Conservation (phyloP, 1,140 invertebrate genomes). For the Halesus radiatus region DNA sequence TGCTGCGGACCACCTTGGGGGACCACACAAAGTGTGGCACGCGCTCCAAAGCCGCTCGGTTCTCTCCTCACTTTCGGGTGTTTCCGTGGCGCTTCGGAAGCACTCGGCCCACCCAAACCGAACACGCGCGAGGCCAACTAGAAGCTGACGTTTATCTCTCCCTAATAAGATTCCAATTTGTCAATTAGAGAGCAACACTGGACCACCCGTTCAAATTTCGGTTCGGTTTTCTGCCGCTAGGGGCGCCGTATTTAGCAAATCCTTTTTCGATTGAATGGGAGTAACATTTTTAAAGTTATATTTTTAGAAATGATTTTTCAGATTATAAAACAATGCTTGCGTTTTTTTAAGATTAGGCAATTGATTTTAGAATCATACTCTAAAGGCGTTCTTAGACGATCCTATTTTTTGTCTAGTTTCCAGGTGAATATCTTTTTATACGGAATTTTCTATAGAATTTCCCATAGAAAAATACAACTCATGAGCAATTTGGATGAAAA, state of each 20-base stretch:
- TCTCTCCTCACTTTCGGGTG: conserved; percentile 40
- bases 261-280: no score
- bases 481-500: no score
- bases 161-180: conserved; percentile 80
- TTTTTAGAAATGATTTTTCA: background rate
- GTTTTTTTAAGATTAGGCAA: no score
- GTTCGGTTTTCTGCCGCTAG: conserved; percentile 59
- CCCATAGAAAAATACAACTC: no score
- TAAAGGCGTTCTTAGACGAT: no score
- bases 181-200: conserved; percentile 74
- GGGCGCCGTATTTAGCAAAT: background rate
- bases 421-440: no score
- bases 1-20: conserved; percentile 63
- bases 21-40: conserved; percentile 71
- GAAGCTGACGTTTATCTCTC: conserved; percentile 62
- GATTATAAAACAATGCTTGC: no score
- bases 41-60: conserved; percentile 65
- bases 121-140: conserved; percentile 61
- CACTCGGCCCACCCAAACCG: conserved; percentile 59
- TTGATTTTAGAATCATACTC: no score
- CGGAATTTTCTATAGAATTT: no score
- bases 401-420: no score
- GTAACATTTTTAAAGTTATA: background rate
- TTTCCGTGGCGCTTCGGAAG: conserved; percentile 64
- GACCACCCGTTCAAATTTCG: conserved; percentile 67